These are phyloP conservation scores for Drosophila nigrodunni DNA, from an alignment of 1,140 invertebrate species.

Conservation along the genomic window DNA sequence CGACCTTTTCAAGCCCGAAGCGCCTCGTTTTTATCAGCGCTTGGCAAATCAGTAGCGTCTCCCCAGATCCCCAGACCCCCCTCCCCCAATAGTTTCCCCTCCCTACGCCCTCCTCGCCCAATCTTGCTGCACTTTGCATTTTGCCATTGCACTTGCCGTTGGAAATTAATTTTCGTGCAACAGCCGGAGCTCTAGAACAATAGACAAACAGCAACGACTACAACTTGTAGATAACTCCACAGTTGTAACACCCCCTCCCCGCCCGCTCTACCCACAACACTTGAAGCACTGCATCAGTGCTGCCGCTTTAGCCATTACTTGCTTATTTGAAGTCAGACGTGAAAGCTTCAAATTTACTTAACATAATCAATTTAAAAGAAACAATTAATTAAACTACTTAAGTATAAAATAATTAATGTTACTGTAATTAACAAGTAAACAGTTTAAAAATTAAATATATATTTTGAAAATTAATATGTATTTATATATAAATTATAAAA, in stretches of 20 bases:
- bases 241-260: too few relatives aligned
- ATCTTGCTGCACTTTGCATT: constrained; percentile 53
- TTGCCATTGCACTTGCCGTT: constrained; percentile 76
- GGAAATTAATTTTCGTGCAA: constrained; percentile 81
- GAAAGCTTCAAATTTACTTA: too few relatives aligned
- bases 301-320: too few relatives aligned
- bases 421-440: too few relatives aligned
- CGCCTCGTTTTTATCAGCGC: constrained; percentile 74
- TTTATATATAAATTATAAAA: too few relatives aligned
- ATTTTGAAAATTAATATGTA: too few relatives aligned
- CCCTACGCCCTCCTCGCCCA: not conserved
- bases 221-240: constrained; percentile 49
- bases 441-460: too few relatives aligned
- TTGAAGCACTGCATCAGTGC: too few relatives aligned
- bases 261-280: not conserved
- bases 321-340: too few relatives aligned
- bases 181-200: constrained; percentile 76
- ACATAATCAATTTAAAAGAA: too few relatives aligned
- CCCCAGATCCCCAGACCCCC: not conserved
- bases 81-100: not conserved
- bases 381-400: too few relatives aligned
- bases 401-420: too few relatives aligned
- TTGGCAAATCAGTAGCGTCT: constrained; percentile 64
- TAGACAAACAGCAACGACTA: constrained; percentile 69
- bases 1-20: constrained; percentile 78